Base-by-base conservation (phyloP, 2,888 invertebrate species). In the Sinhomidia bicolor region DNA sequence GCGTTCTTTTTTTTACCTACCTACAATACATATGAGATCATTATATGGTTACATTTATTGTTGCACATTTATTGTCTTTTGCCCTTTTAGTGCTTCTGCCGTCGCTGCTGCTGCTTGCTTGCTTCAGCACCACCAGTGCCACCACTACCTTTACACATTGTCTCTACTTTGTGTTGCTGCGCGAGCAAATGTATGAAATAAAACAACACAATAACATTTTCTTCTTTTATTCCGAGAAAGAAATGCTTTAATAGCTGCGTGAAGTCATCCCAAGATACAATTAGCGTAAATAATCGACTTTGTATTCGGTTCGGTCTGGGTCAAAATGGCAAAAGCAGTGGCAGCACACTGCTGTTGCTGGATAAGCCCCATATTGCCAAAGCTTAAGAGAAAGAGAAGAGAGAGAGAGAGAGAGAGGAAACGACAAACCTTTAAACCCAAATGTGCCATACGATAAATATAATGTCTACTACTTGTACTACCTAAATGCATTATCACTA, bases 241-340 rank as follows among this genome's bases (percentile, higher is more conserved):
- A 78, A 80, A 57, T 78, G 80, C 60, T 85, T 81, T 82, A 81
- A 86, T 88, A 57, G 86, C 68, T 78, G 89, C 81, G 85, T 60
- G 89, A 86, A 89, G 86, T 89, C 89, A 82, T 83, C 79, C 74
- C 68, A 60, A 80, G 83, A 84, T 89, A 87, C 88, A 90, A 90
- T 90, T 90, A 90, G 88, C 82, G 88, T 90, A 90, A 90, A 90
- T 88, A 88, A 90, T 90, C 88, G 68, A 81, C 78, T 86, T 57
- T 44, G 26, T 17, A 60, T 20, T 60, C 26, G 41, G 79, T 20
- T 60, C 26, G 41, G 79, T 32, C 60, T 79, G 71, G 82, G 81
- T 82, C 44, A 88, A 71, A 29, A 17, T 60, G 14, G 23, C 60
- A 74, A 57, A 87, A 41, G 14, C n/a, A n/a, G n/a, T n/a, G n/a